phyloP scores from a whole-genome alignment of 1,140 invertebrate species.

The Ephestia elutella region DNA sequence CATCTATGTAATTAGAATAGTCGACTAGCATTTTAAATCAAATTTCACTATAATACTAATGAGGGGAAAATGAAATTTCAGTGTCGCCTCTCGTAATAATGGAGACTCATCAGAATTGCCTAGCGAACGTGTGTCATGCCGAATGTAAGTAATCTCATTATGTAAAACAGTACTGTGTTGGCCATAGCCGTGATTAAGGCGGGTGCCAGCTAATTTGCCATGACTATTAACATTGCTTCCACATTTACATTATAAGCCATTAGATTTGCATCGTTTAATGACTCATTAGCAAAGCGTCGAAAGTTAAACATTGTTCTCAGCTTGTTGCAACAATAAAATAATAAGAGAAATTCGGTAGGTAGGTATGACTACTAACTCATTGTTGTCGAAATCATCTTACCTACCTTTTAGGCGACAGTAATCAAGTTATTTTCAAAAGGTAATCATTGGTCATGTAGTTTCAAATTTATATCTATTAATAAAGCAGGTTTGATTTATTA shows the following conservation, averaged over 20 bases:
- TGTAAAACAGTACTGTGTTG: constrained; percentile 21
- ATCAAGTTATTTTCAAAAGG: too few species aligned
- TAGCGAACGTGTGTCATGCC: constrained; percentile 21
- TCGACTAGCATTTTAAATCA: too few species aligned
- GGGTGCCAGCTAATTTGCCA: constrained; percentile 20
- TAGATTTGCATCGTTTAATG: not conserved
- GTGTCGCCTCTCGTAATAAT: too few species aligned
- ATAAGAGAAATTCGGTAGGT: too few species aligned
- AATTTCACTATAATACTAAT: not conserved
- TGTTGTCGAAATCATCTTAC: too few species aligned
- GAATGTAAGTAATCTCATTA: constrained; percentile 35
- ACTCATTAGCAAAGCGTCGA: not conserved
- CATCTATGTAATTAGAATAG: too few species aligned
- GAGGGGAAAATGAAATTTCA: too few species aligned
- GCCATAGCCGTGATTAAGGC: constrained; percentile 24
- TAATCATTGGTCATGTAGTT: too few species aligned
- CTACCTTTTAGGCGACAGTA: too few species aligned
- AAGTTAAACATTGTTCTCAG: not conserved
- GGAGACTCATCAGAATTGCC: constrained; percentile 10
- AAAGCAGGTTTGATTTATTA: too few species aligned
- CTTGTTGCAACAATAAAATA: not conserved
- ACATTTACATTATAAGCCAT: constrained; percentile 17
- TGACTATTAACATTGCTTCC: constrained; percentile 18
- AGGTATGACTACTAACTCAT: too few species aligned
- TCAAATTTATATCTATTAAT: too few species aligned